Evolutionary conservation across 2,888 invertebrate genomes (phyloP).

Genomic region (Prenolepis imparis): DNA sequence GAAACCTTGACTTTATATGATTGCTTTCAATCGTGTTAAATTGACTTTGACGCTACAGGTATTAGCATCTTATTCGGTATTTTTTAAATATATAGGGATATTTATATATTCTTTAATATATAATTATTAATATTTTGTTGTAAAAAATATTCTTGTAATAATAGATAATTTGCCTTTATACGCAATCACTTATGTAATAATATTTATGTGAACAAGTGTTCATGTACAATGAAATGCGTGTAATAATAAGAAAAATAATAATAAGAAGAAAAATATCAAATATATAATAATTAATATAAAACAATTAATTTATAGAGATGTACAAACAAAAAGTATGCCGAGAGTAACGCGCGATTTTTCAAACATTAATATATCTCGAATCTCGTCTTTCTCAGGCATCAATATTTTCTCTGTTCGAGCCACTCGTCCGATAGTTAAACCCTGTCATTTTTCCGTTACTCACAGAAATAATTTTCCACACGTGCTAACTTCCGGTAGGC

Average conservation of each 20-base stretch:
- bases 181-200: background rate
- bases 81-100: background rate
- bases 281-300: background rate
- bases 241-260: background rate
- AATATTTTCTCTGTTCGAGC: background rate
- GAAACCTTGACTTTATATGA: background rate
- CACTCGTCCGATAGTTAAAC: background rate
- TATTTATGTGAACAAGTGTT: background rate
- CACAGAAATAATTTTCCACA: conserved; percentile 1
- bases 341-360: background rate
- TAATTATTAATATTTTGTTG: background rate
- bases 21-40: background rate
- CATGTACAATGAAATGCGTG: background rate
- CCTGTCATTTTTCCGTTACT: background rate
- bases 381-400: background rate
- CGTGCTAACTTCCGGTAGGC: conserved; percentile 41
- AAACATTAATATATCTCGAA: background rate
- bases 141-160: background rate
- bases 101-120: background rate
- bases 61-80: background rate
- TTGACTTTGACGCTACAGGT: background rate
- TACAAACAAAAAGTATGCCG: background rate
- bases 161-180: background rate
- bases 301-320: background rate
- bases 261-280: background rate